Conservation (phyloP, 2,797 vertebrate species). For the Acomys russatus region DNA sequence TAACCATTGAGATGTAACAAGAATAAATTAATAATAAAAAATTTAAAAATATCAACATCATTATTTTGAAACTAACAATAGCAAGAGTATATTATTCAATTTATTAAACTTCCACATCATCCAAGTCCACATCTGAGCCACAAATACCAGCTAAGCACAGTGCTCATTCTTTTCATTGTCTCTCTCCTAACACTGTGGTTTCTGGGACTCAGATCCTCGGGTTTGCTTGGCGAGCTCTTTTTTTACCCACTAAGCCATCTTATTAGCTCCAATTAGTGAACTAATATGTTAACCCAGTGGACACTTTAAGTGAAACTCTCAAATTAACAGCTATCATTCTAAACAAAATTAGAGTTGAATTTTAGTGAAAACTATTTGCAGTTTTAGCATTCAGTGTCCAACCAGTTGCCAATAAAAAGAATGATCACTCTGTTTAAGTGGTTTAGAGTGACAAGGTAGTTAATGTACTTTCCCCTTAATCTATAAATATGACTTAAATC, state of each 20-base stretch:
- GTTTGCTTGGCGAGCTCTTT: neutral
- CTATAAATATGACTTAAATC: neutral
- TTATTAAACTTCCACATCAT: slow-evolving; percentile 14
- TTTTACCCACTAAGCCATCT: neutral
- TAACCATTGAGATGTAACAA: no score
- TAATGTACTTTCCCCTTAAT: neutral
- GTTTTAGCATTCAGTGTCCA: slow-evolving; percentile 12
- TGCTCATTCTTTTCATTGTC: neutral
- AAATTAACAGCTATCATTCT: neutral
- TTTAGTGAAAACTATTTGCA: neutral
- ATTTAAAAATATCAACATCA: neutral
- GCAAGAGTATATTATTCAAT: neutral
- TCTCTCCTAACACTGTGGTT: neutral
- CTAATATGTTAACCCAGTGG: neutral
- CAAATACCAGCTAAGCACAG: neutral
- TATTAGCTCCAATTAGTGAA: neutral
- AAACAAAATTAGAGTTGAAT: neutral
- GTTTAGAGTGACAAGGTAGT: neutral
- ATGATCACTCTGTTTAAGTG: neutral
- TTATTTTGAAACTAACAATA: slow-evolving; percentile 30
- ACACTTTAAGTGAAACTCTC: neutral
- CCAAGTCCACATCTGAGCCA: neutral
- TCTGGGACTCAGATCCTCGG: neutral
- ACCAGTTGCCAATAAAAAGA: neutral
- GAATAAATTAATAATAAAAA: no score